Conservation (phyloP, 1,140 invertebrate species). For the Nasonia vitripennis region DNA sequence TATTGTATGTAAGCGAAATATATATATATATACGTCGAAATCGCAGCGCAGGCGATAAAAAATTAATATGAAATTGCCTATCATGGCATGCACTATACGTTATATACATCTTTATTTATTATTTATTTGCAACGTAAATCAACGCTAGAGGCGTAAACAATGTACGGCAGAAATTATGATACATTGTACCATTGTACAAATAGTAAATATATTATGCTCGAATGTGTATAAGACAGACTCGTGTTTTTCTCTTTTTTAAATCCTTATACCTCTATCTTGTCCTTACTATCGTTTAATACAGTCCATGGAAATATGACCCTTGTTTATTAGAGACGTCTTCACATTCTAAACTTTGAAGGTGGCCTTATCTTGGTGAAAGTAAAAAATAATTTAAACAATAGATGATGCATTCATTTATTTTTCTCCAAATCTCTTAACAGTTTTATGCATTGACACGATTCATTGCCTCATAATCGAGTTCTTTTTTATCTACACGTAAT, state of each 20-base stretch:
- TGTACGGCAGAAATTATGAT: conserved; percentile 62
- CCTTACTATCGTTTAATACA: no score
- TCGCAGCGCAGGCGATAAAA: conserved; percentile 56
- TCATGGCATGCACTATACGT: conserved; percentile 52
- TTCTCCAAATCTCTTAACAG: no score
- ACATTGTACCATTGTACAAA: conserved; percentile 73
- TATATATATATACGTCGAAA: conserved; percentile 50
- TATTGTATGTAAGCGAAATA: conserved; percentile 61
- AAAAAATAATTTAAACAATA: no score
- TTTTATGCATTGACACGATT: no score
- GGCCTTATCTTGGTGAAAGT: no score
- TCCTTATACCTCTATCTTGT: not conserved
- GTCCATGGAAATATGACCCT: no score
- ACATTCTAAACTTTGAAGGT: no score
- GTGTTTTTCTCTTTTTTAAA: not conserved
- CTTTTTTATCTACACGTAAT: no score
- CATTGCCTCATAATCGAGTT: no score
- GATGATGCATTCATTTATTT: no score
- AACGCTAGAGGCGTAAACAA: conserved; percentile 60
- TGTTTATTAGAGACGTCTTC: no score
- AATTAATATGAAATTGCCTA: conserved; percentile 46
- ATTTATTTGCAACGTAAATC: conserved; percentile 70
- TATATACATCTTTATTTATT: conserved; percentile 72
- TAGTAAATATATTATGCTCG: conserved; percentile 65
- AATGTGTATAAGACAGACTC: conserved; percentile 6